A percentile compares a stretch with the other conserved stretches of the same genome.
Conservation (phyloP, 1,140 invertebrate genomes). For the Batillaria attramentaria region DNA sequence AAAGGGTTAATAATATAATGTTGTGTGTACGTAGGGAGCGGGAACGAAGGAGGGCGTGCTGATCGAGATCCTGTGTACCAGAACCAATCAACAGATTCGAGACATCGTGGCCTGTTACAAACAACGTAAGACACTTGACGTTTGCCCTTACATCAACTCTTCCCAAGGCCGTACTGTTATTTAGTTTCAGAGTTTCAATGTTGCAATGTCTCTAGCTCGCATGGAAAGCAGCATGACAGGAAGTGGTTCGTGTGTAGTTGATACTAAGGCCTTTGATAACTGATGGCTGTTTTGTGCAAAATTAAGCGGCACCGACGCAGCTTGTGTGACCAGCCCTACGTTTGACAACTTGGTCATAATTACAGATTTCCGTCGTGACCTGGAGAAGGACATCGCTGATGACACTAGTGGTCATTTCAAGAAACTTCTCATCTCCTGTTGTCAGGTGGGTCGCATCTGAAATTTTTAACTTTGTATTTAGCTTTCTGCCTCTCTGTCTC, state of each 20-base stretch:
- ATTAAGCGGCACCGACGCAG: too few species aligned
- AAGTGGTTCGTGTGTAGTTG: too few species aligned
- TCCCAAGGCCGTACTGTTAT: too few species aligned
- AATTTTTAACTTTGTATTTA: background rate
- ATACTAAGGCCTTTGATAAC: too few species aligned
- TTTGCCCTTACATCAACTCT: background rate
- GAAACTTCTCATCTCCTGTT: conserved; percentile 65
- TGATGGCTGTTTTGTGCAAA: too few species aligned
- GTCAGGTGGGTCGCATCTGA: conserved; percentile 50
- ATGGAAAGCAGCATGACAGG: too few species aligned
- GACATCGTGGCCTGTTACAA: conserved; percentile 60
- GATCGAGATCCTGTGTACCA: conserved; percentile 68
- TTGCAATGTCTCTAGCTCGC: too few species aligned
- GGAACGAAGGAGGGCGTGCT: conserved; percentile 66
- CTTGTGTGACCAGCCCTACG: too few species aligned
- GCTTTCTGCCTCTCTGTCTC: background rate
- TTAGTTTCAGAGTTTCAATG: too few species aligned
- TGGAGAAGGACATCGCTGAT: conserved; percentile 66
- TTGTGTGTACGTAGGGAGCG: conserved; percentile 54
- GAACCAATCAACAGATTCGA: conserved; percentile 66
- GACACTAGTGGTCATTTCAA: conserved; percentile 70
- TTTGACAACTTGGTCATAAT: too few species aligned
- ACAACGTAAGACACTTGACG: conserved; percentile 54
- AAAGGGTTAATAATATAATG: too few species aligned
- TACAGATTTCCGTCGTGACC: conserved; percentile 58